A percentile compares a stretch with the other conserved stretches of the same genome.
Evolutionary conservation across 2,797 vertebrate species (phyloP).

Genomic region (Anabacerthia variegaticeps): DNA sequence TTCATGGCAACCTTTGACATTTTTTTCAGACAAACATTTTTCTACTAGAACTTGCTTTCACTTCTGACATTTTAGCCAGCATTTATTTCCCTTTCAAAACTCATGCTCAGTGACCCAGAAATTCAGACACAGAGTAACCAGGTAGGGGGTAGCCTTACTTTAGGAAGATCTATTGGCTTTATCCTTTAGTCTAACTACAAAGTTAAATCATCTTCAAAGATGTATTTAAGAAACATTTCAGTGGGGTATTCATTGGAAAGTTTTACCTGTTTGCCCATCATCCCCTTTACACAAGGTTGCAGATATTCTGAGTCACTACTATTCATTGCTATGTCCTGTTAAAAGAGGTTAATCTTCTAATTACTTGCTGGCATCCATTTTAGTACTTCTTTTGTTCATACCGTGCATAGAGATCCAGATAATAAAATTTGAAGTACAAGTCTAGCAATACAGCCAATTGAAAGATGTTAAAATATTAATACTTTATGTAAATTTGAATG

Average conservation of each 20-base stretch:
- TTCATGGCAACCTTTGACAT: background rate
- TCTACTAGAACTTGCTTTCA: background rate
- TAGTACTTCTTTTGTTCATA: background rate
- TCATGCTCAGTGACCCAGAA: background rate
- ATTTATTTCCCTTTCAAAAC: background rate
- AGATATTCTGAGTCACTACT: background rate
- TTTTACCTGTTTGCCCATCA: background rate
- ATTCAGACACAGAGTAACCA: background rate
- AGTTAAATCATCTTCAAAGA: background rate
- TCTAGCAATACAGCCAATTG: background rate
- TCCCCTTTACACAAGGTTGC: background rate
- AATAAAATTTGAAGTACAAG: background rate
- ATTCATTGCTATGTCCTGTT: background rate
- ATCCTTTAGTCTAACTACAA: background rate
- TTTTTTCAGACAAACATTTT: background rate
- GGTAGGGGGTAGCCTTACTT: background rate
- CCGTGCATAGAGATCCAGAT: background rate
- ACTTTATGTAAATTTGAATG: background rate
- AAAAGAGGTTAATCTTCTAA: background rate
- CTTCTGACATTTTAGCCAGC: background rate
- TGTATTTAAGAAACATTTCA: background rate
- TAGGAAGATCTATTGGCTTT: background rate
- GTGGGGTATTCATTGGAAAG: background rate
- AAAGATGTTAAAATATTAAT: background rate
- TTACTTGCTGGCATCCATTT: background rate